These are phyloP conservation scores for Dexiosoma caninum DNA, from an alignment of 2,888 invertebrate species.

Conservation along the genomic window DNA sequence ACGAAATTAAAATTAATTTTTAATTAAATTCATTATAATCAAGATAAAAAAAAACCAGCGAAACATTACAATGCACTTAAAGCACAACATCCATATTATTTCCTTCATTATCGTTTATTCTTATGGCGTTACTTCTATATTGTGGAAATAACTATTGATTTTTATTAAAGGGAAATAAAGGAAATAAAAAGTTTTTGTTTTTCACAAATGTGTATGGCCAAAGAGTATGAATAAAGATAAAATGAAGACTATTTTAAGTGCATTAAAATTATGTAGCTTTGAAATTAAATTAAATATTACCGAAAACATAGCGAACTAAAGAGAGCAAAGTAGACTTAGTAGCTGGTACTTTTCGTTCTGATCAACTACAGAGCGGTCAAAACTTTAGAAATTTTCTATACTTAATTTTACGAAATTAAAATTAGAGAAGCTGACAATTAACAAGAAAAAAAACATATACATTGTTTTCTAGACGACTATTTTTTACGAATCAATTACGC, in stretches of 20 bases:
- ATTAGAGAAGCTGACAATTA: too few species aligned
- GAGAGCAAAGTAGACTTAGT: too few species aligned
- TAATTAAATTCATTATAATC: slow-evolving; percentile 54
- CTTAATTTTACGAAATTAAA: too few species aligned
- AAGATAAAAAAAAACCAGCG: slow-evolving; percentile 25
- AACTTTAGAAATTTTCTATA: too few species aligned
- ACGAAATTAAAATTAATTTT: slow-evolving; percentile 48
- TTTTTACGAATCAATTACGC: too few species aligned
- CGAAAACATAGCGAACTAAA: too few species aligned
- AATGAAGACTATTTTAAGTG: background rate
- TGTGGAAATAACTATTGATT: background rate
- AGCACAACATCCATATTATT: background rate
- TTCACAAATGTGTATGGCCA: background rate
- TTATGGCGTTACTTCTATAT: background rate
- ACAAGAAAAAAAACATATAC: too few species aligned
- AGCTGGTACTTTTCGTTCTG: too few species aligned
- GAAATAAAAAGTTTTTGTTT: background rate
- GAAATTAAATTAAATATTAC: too few species aligned
- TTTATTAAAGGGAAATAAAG: background rate
- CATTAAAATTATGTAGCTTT: background rate
- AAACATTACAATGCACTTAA: background rate
- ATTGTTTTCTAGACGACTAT: too few species aligned
- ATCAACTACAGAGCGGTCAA: too few species aligned
- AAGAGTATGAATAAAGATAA: background rate
- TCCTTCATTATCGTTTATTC: background rate